Evolutionary conservation across 1,140 invertebrate species (phyloP), one percentile per base, ranked within the genome.

Genomic region (Pogonomyrmex californicus): DNA sequence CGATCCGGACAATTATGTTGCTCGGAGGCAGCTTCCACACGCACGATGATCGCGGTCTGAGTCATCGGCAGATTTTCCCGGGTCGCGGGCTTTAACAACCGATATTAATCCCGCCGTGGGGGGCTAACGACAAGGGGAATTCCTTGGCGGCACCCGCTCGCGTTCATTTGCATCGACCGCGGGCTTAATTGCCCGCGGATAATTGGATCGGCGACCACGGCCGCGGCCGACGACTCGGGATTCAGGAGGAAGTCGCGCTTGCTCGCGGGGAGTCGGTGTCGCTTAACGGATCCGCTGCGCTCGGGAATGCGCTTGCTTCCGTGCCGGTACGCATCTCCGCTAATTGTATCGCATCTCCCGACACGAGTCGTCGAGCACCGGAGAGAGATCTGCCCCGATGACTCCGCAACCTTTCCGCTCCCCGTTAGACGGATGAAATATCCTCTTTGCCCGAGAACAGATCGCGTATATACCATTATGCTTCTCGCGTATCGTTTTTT

Each of bases 131-230:
- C 88, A 75, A 47, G 66, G 75, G 78, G 68, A 88, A 90, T 88
- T 87, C 62, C 87, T 83, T 41, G 73, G 71, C 77, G 58, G n/a
- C 86, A 62, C 78, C 66, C 86, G 82, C 73, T 60, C 76, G 54
- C 49, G 68, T 90, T 89, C 87, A 88, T 88, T 88, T 86, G 77
- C 87, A 83, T 87, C 85, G 88, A 56, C 65, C 51, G 38, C 17
- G 36, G 38, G 87, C 77, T 92, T 93, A 92, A 93, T 93, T 90
- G 88, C 85, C 87, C 87, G 71, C 60, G 41, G 88, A 93, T 92
- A 93, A 92, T 93, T 91, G 92, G 87, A 87, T 86, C 83, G 87
- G 87, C 87, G 73, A 75, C 75, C 83, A 51, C 76, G 73, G 79
- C 75, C 83, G 56, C 76, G 62, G 58, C 17, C 66, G 63, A 68